A percentile compares a stretch with the other conserved stretches of the same genome.
These are phyloP conservation scores for Maniola jurtina DNA, from an alignment of 1,140 invertebrate genomes.

Conservation along the genomic window DNA sequence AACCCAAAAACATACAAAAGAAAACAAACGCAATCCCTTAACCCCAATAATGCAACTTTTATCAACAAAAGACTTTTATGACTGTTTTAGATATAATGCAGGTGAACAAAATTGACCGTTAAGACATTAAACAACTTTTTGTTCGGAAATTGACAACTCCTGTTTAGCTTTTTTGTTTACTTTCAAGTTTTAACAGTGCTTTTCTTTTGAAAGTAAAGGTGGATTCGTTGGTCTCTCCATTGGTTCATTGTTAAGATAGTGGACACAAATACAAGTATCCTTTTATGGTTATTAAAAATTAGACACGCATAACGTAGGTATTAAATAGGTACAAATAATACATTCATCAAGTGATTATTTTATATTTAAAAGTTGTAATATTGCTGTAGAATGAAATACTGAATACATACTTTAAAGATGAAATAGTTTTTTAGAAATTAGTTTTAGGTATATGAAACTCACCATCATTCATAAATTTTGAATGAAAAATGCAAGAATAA, in stretches of 20 bases:
- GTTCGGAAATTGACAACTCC: slow-evolving; percentile 29
- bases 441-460: too few relatives aligned
- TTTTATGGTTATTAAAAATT: too few relatives aligned
- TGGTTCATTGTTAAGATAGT: neutral
- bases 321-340: too few relatives aligned
- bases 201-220: slow-evolving; percentile 12
- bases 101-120: slow-evolving; percentile 30
- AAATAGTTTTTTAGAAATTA: too few relatives aligned
- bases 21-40: slow-evolving; percentile 30
- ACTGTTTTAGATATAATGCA: slow-evolving; percentile 12
- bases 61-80: slow-evolving; percentile 3
- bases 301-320: too few relatives aligned
- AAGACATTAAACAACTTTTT: slow-evolving; percentile 19
- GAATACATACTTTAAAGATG: too few relatives aligned
- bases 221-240: neutral
- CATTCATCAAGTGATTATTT: too few relatives aligned
- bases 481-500: too few relatives aligned
- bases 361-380: too few relatives aligned
- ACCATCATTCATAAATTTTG: too few relatives aligned
- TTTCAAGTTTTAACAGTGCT: slow-evolving; percentile 4
- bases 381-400: too few relatives aligned
- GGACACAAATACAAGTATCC: too few relatives aligned
- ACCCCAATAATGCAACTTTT: slow-evolving; percentile 17
- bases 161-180: slow-evolving; percentile 3
- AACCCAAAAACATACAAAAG: slow-evolving; percentile 24